Evolutionary conservation across 2,888 invertebrate genomes (phyloP).

Genomic region (Cryptophagus acutangulus): DNA sequence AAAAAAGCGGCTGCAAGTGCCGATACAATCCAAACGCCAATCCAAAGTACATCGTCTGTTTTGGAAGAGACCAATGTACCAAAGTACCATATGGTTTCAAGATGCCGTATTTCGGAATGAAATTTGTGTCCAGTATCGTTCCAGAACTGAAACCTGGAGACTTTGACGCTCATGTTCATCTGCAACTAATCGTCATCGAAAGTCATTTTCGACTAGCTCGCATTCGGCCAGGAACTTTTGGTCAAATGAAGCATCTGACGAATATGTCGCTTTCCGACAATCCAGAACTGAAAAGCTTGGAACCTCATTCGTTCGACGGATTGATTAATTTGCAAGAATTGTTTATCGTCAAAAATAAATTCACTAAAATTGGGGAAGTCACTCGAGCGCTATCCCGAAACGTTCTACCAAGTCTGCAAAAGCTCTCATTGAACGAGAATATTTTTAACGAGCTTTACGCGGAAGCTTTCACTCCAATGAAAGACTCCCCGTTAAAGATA

Average conservation of each 20-base stretch:
- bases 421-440: slow-evolving; percentile 54
- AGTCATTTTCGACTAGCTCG: slow-evolving; percentile 52
- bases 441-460: slow-evolving; percentile 47
- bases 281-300: slow-evolving; percentile 47
- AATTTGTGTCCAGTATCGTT: slow-evolving; percentile 52
- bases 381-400: slow-evolving; percentile 47
- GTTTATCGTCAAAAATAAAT: slow-evolving; percentile 55
- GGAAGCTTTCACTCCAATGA: slow-evolving; percentile 50
- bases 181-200: slow-evolving; percentile 52
- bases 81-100: slow-evolving; percentile 51
- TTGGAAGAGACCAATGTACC: slow-evolving; percentile 51
- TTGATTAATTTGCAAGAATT: slow-evolving; percentile 50
- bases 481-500: slow-evolving; percentile 46
- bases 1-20: slow-evolving; percentile 54
- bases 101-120: slow-evolving; percentile 44
- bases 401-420: slow-evolving; percentile 48
- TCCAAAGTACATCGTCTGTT: slow-evolving; percentile 53
- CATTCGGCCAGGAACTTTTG: slow-evolving; percentile 51
- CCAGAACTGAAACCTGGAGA: slow-evolving; percentile 47
- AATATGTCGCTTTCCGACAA: slow-evolving; percentile 57
- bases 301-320: slow-evolving; percentile 51
- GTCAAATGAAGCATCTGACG: slow-evolving; percentile 45
- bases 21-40: slow-evolving; percentile 44
- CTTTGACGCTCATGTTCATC: slow-evolving; percentile 43
- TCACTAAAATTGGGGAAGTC: slow-evolving; percentile 48